Evolutionary conservation across 2,797 vertebrate genomes (phyloP), one percentile per base, ranked within the genome.

Genomic region (Characodon lateralis): DNA sequence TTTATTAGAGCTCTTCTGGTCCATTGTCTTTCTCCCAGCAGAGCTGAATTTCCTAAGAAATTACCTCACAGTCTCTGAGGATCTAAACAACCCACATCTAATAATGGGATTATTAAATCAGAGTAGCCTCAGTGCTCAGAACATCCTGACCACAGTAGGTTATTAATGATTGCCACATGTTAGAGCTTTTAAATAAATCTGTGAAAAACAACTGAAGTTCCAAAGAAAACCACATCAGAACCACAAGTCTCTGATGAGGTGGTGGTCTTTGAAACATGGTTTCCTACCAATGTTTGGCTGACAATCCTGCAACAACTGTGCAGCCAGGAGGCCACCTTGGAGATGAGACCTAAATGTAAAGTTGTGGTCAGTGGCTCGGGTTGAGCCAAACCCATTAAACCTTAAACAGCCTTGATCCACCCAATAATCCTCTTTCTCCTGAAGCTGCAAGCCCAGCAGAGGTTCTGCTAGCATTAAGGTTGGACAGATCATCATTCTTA

Each of bases 111-210:
- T 90, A 90, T 86, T 83, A 91, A 87, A 86, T 92, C 81, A 82
- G 78, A 89, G 79, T 24, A 71, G 59, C 41, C 71, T 84, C 71
- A 53, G 82, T 35, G 26, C 35, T 82, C 41, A 77, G 82, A 89
- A 81, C 74, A 71, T 80, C 71, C 78, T 76, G 81, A 82, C 88
- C 85, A 74, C 87, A 87, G 61, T 31, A 69, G 56, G 77, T 56
- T 84, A 93, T 90, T 91, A 92, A 92, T 87, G 76, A 81, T 88
- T 84, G 80, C 74, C 89, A 93, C 72, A 82, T 89, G 88, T 50
- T 58, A 75, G 73, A 69, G 58, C 78, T 72, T 85, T 79, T 78
- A 88, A 90, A 78, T 73, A 77, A 77, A 84, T 76, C 72, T 72
- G 31, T 26, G 73, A 82, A 35, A 78, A 79, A 66, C 35, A 78